Base-by-base conservation (phyloP, 2,113 vertebrate species). In the Gorilla gorilla region DNA sequence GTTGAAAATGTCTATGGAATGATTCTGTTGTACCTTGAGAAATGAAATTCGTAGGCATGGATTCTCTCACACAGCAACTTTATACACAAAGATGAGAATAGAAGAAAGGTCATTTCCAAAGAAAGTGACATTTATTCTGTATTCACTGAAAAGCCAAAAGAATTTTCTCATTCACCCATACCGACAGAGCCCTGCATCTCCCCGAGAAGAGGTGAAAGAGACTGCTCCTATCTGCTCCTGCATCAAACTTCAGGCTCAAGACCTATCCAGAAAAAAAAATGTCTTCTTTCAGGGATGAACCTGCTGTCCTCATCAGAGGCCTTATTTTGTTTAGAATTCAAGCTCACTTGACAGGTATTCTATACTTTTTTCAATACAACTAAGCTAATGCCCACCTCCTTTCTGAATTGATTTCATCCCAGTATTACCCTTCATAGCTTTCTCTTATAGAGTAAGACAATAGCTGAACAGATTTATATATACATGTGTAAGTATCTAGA, bases 21-120 rank as follows among this genome's bases (percentile, higher is more conserved):
- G 94, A 96, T 96, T 96, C 96, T 92, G 93, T 94, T 97, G 96
- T 96, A 93, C 91, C 90, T 88, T 97, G 73, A 93, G 96, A 97
- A 98, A 97, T 96, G 92, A 97, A 98, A 98, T 96, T 96, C 95
- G 86, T 96, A 90, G 95, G 72, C 93, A 96, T 97, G 94, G 89
- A 96, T 97, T 97, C 97, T 98, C 90, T 98, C 88, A 94, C 88
- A 96, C 32, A 97, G 97, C 64, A 97, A 91, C 98, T 97, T 97
- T 96, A 98, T 96, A 89, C 83, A 98, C 98, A 98, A 97, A 97
- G 95, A 97, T 96, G 96, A 98, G 97, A 98, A 97, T 80, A 97
- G 97, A 61, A 96, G 96, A 96, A 98, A 97, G 96, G 97, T 98
- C 97, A 98, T 97, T 98, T 98, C 94, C 97, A 97, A 98, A 96